A percentile compares a stretch with the other conserved stretches of the same genome.
Evolutionary conservation across 2,888 invertebrate genomes (phyloP).

Genomic region (Bugula neritina): DNA sequence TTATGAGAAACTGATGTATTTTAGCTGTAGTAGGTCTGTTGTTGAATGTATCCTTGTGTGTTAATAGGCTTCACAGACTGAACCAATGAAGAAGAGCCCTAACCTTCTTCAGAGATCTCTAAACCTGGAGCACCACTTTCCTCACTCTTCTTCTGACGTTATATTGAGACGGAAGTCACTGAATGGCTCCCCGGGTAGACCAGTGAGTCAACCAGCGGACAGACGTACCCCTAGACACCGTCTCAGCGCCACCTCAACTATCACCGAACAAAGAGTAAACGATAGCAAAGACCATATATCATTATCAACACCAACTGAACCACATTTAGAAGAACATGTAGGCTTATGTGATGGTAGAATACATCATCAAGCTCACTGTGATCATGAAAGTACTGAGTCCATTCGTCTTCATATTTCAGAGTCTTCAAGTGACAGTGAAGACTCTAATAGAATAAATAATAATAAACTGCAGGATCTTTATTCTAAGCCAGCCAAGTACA

Average conservation of each 20-base stretch:
- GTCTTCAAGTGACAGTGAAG: neutral
- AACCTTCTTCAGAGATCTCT: neutral
- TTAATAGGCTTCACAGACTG: slow-evolving; percentile 9
- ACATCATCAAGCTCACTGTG: neutral
- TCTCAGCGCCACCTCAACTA: slow-evolving; percentile 15
- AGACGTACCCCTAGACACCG: neutral
- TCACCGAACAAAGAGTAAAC: neutral
- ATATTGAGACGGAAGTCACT: slow-evolving; percentile 11
- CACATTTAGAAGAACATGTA: neutral
- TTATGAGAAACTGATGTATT: no score
- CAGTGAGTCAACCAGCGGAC: slow-evolving; percentile 20
- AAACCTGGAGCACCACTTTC: slow-evolving; percentile 23
- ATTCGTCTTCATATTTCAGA: slow-evolving; percentile 18
- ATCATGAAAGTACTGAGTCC: neutral
- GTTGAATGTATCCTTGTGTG: no score
- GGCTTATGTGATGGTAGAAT: slow-evolving; percentile 1
- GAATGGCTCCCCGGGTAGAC: neutral
- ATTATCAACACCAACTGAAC: slow-evolving; percentile 11
- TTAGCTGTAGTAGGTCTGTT: no score
- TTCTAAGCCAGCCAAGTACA: neutral
- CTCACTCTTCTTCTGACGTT: neutral
- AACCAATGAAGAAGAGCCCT: neutral
- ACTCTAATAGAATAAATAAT: neutral
- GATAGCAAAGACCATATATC: neutral
- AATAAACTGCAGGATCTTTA: neutral